A percentile compares a stretch with the other conserved stretches of the same genome.
phyloP scores from a whole-genome alignment of 2,888 invertebrate genomes.

The Limenitis camilla region DNA sequence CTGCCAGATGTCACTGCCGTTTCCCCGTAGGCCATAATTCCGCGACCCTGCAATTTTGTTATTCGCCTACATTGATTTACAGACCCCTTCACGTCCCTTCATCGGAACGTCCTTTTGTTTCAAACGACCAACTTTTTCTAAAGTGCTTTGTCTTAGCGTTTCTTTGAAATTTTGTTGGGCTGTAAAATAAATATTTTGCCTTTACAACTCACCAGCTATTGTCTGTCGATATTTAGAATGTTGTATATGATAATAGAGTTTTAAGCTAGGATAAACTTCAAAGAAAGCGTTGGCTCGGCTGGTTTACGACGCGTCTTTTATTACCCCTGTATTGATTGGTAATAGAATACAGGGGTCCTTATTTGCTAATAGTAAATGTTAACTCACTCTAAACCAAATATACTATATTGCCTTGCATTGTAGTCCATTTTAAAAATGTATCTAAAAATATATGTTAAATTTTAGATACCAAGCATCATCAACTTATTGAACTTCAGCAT shows the following conservation, averaged over 20 bases:
- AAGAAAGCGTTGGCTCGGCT: slow-evolving; percentile 11
- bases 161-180: slow-evolving; percentile 45
- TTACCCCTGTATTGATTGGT: slow-evolving; percentile 4
- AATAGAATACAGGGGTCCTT: slow-evolving; percentile 11
- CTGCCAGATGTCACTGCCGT: slow-evolving; percentile 20
- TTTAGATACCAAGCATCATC: no score
- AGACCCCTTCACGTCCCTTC: slow-evolving; percentile 42
- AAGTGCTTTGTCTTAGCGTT: slow-evolving; percentile 57
- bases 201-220: slow-evolving; percentile 49
- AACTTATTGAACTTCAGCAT: no score
- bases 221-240: slow-evolving; percentile 33
- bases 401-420: not conserved
- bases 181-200: slow-evolving; percentile 61
- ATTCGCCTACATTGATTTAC: slow-evolving; percentile 54
- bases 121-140: slow-evolving; percentile 54
- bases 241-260: slow-evolving; percentile 15
- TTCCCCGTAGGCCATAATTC: slow-evolving; percentile 19
- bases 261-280: slow-evolving; percentile 17
- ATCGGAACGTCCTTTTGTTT: slow-evolving; percentile 62
- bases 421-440: not conserved
- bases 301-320: slow-evolving; percentile 17
- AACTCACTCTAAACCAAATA: not conserved
- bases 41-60: slow-evolving; percentile 38
- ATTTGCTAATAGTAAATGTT: not conserved
- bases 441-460: not conserved